These are phyloP conservation scores for Chroicocephalus ridibundus DNA, from an alignment of 2,113 vertebrate genomes.

Conservation along the genomic window DNA sequence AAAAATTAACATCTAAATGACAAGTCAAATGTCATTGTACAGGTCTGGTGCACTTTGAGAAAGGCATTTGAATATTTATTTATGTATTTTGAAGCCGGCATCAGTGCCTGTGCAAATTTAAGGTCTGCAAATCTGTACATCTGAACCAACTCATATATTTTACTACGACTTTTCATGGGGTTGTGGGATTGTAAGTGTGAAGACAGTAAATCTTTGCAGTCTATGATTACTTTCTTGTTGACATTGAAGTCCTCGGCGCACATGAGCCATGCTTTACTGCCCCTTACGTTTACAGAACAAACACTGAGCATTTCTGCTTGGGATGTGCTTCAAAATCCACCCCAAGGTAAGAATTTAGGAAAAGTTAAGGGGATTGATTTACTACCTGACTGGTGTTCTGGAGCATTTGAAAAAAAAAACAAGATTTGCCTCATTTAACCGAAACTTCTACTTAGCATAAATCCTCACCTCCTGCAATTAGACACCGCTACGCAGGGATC, in stretches of 20 bases:
- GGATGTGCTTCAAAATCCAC: not conserved
- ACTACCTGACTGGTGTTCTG: not conserved
- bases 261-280: not conserved
- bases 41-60: not conserved
- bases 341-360: not conserved
- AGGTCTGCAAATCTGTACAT: not conserved
- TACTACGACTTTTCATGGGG: not conserved
- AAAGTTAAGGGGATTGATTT: not conserved
- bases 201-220: not conserved
- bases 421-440: not conserved
- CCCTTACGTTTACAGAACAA: not conserved
- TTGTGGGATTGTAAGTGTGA: not conserved
- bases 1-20: not conserved
- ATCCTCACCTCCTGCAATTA: not conserved
- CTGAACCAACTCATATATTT: not conserved
- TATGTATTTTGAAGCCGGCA: not conserved
- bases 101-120: not conserved
- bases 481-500: not conserved
- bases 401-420: not conserved
- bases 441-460: not conserved
- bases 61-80: not conserved
- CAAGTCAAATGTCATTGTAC: fast-evolving
- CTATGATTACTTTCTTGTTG: not conserved
- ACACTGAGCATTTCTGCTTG: not conserved
- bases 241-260: not conserved